Evolutionary conservation across 2,797 vertebrate species (phyloP).

Genomic region (Dromococcyx pavoninus): DNA sequence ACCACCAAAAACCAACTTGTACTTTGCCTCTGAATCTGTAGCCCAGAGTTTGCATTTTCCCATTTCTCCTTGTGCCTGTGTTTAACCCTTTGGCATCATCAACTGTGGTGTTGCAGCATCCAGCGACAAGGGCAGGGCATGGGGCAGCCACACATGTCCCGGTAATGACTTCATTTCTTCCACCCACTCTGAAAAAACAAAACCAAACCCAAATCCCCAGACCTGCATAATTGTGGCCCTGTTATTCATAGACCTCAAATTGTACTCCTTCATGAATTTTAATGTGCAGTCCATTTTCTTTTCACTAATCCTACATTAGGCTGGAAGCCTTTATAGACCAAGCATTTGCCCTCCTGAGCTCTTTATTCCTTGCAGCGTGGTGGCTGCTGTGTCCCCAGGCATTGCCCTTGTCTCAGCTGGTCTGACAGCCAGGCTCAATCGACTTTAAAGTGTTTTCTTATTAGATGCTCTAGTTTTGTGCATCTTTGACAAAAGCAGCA

Average conservation of each 20-base stretch:
- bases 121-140: constrained; percentile 37
- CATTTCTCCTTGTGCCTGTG: not conserved
- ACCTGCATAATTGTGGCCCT: constrained; percentile 56
- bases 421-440: not conserved
- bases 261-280: constrained; percentile 75
- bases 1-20: not conserved
- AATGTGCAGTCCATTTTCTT: constrained; percentile 69
- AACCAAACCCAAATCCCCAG: constrained; percentile 42
- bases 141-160: not conserved
- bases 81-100: not conserved
- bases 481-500: not conserved
- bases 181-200: constrained; percentile 34
- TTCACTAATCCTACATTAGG: constrained; percentile 51
- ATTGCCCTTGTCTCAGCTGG: not conserved
- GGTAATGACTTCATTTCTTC: constrained; percentile 63
- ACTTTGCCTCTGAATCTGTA: not conserved
- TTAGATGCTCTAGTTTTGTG: not conserved
- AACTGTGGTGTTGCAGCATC: not conserved
- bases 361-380: not conserved
- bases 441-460: not conserved
- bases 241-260: constrained; percentile 65
- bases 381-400: not conserved
- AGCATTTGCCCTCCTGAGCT: constrained; percentile 20
- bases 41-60: not conserved
- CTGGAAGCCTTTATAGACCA: constrained; percentile 18